Base-by-base conservation (phyloP, 2,113 vertebrate species). In the Thryonomys swinderianus region DNA sequence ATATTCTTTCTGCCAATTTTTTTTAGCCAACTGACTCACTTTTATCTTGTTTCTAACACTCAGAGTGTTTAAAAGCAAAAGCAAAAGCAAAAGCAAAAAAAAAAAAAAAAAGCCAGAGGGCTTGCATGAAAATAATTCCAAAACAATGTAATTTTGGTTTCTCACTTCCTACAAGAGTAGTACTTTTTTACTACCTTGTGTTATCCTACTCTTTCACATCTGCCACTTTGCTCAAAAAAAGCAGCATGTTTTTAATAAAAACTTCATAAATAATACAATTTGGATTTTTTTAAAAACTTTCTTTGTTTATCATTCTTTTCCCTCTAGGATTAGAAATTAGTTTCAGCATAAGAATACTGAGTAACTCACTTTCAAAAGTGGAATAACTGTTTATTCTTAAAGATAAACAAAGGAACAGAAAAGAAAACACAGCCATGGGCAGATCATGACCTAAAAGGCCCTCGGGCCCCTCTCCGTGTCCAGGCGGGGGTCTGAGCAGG, bases 111-210 rank as follows among this genome's bases (percentile, higher is more conserved):
- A n/a, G 27, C 6, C 85, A 18, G 7, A 66, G 2, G 2, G 37
- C 40, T 92, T 93, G 62, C 78, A 94, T 85, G 37, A 82, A n/a
- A 95, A 23, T 62, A 55, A 95, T 76, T 92, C 13, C 73, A 85
- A 89, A 37, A 34, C 34, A 95, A 62, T 21, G 2, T 81, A 64
- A 93, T 90, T 93, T 55, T 80, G 12, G 40, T 59, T 59, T 74
- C 86, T 73, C 66, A 62, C 32, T n/a, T 32, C 23, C 34, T 85
- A 37, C 2, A 85, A 37, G 42, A 40, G 1, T 18, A 21, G 37
- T 14, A 79, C 40, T 42, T 55, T 53, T 69, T 17, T 37, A 51
- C 57, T 48, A 91, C 66, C 13, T 45, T 71, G 34, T 10, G 66
- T 21, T 57, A 67, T 34, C 23, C 42, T 30, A 80, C 34, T 73